Base-by-base conservation (phyloP, 2,888 invertebrate species). In the Callimorpha dominula region DNA sequence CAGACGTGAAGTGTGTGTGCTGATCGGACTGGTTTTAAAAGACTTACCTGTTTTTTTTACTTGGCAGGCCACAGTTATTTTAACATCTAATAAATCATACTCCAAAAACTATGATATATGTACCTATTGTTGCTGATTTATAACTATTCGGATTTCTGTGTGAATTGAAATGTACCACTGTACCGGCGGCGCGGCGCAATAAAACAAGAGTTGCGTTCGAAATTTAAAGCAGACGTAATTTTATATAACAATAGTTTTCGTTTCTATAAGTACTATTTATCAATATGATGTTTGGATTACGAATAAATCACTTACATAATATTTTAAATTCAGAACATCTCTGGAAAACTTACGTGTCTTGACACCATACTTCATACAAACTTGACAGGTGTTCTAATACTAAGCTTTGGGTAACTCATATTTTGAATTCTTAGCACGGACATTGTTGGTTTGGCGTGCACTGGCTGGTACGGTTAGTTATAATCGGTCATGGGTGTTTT, bases 341-440 rank as follows among this genome's bases (percentile, higher is more conserved):
- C 71, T 75, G 60, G 9, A 70, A 76, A 77, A 75, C 73, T 80
- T 83, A 83, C 84, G 82, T 84, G 83, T 80, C 65, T 14, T 54
- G 46, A 52, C 66, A 75, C 70, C 68, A 79, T 85, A 81, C 79
- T 76, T 80, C 77, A 77, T 81, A 81, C 79, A 81, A 80, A 82
- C 70, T 75, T 77, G 70, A 20, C 74, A 76, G 70, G 73, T 86
- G 86, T 79, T 80, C 72, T 67, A 76, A 84, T 86, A 80, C 74
- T 79, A 78, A 79, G 71, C 74, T 78, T 83, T 77, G 68, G 71
- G 71, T 78, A 80, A 82, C 80, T 79, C 79, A 75, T 79, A 75
- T 80, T 88, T 80, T 68, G 71, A 73, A 89, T 87, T 87, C 88
- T 75, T 73, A 42, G 74, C 88, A 87, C 86, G 85, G 65, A 74